phyloP scores from a whole-genome alignment of 2,888 invertebrate species.

The Callimorpha dominula region DNA sequence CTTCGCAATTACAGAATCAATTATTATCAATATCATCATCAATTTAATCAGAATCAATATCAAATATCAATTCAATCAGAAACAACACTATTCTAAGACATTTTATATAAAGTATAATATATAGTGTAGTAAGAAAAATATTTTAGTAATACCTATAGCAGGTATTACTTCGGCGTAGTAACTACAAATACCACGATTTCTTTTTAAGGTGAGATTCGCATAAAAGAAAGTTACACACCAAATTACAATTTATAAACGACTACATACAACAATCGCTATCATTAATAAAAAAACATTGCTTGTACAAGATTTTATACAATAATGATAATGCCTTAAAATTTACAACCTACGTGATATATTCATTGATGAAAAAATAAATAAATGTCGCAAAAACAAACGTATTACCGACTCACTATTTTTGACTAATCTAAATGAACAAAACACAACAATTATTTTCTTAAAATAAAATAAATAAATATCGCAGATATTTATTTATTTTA shows the following conservation, averaged over 20 bases:
- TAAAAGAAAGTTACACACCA: constrained; percentile 19
- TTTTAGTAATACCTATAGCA: constrained; percentile 31
- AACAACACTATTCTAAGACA: constrained; percentile 22
- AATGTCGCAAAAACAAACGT: not conserved
- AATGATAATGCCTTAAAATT: constrained; percentile 48
- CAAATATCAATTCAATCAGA: not conserved
- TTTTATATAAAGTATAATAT: constrained; percentile 40
- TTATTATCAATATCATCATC: not conserved
- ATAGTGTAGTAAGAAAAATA: constrained; percentile 42
- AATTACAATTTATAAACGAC: constrained; percentile 35
- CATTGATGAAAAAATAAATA: not conserved
- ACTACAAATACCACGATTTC: constrained; percentile 26
- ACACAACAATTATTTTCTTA: not conserved
- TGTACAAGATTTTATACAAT: constrained; percentile 46
- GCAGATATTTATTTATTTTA: constrained; percentile 32
- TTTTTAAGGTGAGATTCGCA: constrained; percentile 39
- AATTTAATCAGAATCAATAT: not conserved
- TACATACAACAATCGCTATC: constrained; percentile 44
- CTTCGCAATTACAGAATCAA: not conserved
- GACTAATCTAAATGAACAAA: not conserved
- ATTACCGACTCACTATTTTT: not conserved
- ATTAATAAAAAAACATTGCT: constrained; percentile 41
- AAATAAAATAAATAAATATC: too few species aligned
- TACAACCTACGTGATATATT: constrained; percentile 52
- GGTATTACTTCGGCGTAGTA: constrained; percentile 31